Percentiles rank a stretch among this genome's conserved stretches.
phyloP scores from a whole-genome alignment of 2,113 vertebrate species.

The Aegotheles bennettii region DNA sequence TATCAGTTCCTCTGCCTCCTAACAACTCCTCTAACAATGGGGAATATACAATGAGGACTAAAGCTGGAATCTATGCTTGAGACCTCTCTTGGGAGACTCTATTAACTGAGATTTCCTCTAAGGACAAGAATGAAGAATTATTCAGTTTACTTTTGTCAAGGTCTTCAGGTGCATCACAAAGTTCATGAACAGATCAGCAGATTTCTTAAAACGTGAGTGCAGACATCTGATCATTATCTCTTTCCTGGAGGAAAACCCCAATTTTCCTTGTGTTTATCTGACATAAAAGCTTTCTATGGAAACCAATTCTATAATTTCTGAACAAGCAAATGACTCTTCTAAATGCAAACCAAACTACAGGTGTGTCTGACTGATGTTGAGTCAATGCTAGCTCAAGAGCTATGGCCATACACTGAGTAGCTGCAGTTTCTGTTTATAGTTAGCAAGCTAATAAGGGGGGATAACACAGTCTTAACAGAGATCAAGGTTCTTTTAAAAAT shows the following conservation, averaged over 20 bases:
- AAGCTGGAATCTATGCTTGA: neutral
- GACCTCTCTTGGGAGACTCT: neutral
- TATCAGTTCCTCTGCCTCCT: neutral
- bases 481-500: neutral
- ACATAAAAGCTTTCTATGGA: neutral
- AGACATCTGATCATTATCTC: neutral
- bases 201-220: neutral
- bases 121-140: neutral
- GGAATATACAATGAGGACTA: neutral
- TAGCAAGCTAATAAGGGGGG: neutral
- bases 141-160: neutral
- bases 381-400: neutral
- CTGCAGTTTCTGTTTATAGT: neutral
- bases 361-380: neutral
- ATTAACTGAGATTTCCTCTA: neutral
- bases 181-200: neutral
- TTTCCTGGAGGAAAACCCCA: neutral
- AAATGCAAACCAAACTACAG: neutral
- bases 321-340: neutral
- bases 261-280: neutral
- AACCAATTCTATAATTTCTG: neutral
- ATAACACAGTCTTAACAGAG: neutral
- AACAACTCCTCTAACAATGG: neutral
- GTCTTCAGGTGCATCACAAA: neutral
- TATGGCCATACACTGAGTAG: neutral